Evolutionary conservation across 2,888 invertebrate species (phyloP).

Genomic region (Hesperia comma): DNA sequence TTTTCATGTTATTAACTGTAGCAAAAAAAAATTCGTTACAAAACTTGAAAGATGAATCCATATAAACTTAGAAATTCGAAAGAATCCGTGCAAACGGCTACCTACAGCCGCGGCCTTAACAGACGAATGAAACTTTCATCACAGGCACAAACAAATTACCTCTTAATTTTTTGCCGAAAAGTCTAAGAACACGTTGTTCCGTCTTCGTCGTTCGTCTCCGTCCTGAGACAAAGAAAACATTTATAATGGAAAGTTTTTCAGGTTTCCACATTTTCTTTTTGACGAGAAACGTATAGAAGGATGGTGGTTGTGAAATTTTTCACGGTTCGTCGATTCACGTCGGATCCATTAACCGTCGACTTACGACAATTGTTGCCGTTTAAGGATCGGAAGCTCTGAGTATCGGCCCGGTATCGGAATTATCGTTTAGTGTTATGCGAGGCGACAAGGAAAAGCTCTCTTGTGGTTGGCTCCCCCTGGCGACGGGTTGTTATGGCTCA

Average conservation of each 20-base stretch:
- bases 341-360: slow-evolving; percentile 70
- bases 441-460: slow-evolving; percentile 82
- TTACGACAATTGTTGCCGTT: slow-evolving; percentile 77
- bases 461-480: slow-evolving; percentile 59
- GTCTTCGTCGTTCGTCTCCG: too few species aligned
- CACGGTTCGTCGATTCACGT: slow-evolving; percentile 43
- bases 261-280: slow-evolving; percentile 23
- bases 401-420: slow-evolving; percentile 66
- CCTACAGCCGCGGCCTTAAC: slow-evolving; percentile 44
- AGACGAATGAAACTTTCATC: slow-evolving; percentile 48
- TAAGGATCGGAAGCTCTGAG: slow-evolving; percentile 69
- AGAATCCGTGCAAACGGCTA: slow-evolving; percentile 67
- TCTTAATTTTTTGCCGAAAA: slow-evolving; percentile 6
- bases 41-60: slow-evolving; percentile 67
- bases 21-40: slow-evolving; percentile 50
- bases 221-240: slow-evolving; percentile 9
- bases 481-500: slow-evolving; percentile 52
- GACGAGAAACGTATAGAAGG: slow-evolving; percentile 13
- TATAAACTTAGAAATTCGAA: slow-evolving; percentile 67
- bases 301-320: slow-evolving; percentile 26
- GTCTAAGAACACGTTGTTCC: not conserved
- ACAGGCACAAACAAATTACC: slow-evolving; percentile 28
- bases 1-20: slow-evolving; percentile 56
- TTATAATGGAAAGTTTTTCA: not conserved
- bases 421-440: slow-evolving; percentile 81